Conservation (phyloP, 2,888 invertebrate genomes). For the Chrysopilus asiliformis region DNA sequence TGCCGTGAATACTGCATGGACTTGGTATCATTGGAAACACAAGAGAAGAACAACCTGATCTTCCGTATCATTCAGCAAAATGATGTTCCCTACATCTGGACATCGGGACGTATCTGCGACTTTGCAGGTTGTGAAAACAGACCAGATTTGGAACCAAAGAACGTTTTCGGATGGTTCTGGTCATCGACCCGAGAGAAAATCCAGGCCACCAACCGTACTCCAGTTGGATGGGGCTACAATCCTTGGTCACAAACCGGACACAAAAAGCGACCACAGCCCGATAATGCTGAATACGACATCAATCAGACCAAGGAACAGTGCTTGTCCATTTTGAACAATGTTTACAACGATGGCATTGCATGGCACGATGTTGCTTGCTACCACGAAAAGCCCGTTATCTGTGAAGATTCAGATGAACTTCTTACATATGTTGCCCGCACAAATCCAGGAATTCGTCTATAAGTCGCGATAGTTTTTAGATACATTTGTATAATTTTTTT, state of each 20-base stretch:
- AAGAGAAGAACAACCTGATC: constrained; percentile 81
- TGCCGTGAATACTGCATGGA: constrained; percentile 93
- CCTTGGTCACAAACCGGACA: constrained; percentile 86
- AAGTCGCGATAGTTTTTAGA: constrained; percentile 27
- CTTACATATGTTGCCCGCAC: constrained; percentile 72
- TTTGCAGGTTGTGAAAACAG: constrained; percentile 86
- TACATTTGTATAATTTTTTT: constrained; percentile 10
- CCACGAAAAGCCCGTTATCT: constrained; percentile 83
- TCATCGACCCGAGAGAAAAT: constrained; percentile 80
- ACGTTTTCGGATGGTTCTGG: constrained; percentile 85
- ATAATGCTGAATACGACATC: constrained; percentile 84
- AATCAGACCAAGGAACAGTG: constrained; percentile 80
- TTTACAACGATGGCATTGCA: constrained; percentile 84
- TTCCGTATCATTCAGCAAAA: constrained; percentile 79
- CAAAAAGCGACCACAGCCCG: constrained; percentile 77
- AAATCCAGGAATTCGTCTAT: constrained; percentile 71
- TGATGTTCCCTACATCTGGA: constrained; percentile 88
- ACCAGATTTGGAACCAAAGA: constrained; percentile 74
- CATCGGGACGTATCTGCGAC: constrained; percentile 81
- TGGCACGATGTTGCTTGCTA: constrained; percentile 93
- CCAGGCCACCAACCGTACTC: constrained; percentile 60
- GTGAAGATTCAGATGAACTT: constrained; percentile 81
- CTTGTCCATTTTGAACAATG: constrained; percentile 76
- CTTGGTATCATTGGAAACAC: constrained; percentile 74
- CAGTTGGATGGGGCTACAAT: constrained; percentile 52